These are phyloP conservation scores for Cerastoderma edule DNA, from an alignment of 2,888 invertebrate species.

Conservation along the genomic window DNA sequence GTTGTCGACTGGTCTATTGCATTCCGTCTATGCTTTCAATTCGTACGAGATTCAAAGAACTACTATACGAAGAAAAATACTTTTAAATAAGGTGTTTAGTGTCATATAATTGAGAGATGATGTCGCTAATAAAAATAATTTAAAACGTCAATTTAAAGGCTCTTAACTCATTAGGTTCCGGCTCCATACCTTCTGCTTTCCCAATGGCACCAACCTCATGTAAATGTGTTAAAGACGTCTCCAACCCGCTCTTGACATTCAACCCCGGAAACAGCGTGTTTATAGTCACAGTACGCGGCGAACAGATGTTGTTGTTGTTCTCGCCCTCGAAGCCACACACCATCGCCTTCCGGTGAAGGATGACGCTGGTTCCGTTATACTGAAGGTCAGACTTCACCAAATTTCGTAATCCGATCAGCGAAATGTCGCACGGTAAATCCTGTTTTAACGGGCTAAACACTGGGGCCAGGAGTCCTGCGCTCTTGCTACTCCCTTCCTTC, in stretches of 20 bases:
- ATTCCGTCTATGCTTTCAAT: too few relatives aligned
- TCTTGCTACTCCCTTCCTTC: constrained; percentile 6
- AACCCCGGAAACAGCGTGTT: constrained; percentile 26
- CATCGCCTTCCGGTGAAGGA: constrained; percentile 72
- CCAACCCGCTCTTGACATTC: constrained; percentile 31
- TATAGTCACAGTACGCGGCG: constrained; percentile 14
- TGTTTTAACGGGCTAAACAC: constrained; percentile 39
- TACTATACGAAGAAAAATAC: too few relatives aligned
- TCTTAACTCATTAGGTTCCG: constrained; percentile 66
- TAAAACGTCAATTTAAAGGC: constrained; percentile 38
- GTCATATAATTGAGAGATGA: too few relatives aligned
- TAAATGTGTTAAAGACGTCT: constrained; percentile 74
- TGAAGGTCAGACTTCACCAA: constrained; percentile 67
- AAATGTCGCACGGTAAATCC: constrained; percentile 73
- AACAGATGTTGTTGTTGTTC: constrained; percentile 57
- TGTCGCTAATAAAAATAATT: too few relatives aligned
- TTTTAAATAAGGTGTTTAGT: too few relatives aligned
- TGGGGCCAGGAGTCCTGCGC: background rate
- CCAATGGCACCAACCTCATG: constrained; percentile 58
- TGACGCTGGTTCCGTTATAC: constrained; percentile 75
- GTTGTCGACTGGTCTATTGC: too few relatives aligned
- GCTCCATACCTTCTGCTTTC: constrained; percentile 42
- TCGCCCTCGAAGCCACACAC: constrained; percentile 64
- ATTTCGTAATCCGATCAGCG: constrained; percentile 70
- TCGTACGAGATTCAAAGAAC: too few relatives aligned